These are phyloP conservation scores for Protonibea diacanthus DNA, from an alignment of 2,797 vertebrate genomes.

Conservation along the genomic window DNA sequence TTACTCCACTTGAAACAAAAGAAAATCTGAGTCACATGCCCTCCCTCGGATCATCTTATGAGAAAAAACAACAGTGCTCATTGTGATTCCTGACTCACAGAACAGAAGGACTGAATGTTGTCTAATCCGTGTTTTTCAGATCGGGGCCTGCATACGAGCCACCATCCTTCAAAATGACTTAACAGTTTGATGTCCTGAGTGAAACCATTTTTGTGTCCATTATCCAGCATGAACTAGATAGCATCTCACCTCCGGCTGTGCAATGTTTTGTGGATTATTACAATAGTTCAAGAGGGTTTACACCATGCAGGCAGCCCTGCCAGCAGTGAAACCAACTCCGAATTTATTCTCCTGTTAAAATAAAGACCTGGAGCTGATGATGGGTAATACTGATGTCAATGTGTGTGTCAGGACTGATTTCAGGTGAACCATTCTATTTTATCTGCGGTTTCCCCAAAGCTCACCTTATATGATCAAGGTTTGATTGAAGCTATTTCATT, in stretches of 20 bases:
- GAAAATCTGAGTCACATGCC: background rate
- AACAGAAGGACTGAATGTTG: background rate
- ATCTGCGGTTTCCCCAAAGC: conserved; percentile 11
- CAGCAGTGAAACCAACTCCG: conserved; percentile 31
- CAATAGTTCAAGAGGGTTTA: conserved; percentile 58
- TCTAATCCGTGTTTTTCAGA: conserved; percentile 18
- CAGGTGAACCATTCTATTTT: conserved; percentile 12
- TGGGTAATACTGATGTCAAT: conserved; percentile 55
- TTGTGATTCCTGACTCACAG: background rate
- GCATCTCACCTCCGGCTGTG: conserved; percentile 60
- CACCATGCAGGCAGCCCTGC: conserved; percentile 24
- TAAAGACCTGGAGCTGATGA: conserved; percentile 48
- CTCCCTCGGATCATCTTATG: background rate
- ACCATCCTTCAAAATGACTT: conserved; percentile 53
- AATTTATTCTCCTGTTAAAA: conserved; percentile 33
- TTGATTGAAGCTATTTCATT: conserved; percentile 49
- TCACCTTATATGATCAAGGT: conserved; percentile 40
- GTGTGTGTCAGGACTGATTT: conserved; percentile 38
- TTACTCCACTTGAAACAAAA: background rate
- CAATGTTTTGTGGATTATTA: conserved; percentile 64
- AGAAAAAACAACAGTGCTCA: background rate
- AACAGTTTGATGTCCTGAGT: conserved; percentile 64
- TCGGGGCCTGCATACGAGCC: background rate
- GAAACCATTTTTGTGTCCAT: conserved; percentile 61
- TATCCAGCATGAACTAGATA: conserved; percentile 53